Evolutionary conservation across 2,113 vertebrate genomes (phyloP).

Genomic region (Microcebus griseorufus): DNA sequence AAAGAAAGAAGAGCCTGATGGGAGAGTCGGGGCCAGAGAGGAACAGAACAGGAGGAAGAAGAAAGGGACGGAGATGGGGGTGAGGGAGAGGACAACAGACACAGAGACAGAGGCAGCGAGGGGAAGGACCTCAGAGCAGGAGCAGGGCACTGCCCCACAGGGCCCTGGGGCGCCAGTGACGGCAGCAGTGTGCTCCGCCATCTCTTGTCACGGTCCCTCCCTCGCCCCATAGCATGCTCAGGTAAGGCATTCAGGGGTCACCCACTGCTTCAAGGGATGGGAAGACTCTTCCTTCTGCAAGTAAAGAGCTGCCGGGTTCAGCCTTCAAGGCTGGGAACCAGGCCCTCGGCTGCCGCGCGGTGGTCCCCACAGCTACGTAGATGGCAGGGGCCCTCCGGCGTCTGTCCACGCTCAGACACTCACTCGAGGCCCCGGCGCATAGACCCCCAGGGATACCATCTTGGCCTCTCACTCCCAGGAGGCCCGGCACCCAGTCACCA

Average conservation of each 20-base stretch:
- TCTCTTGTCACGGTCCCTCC: not conserved
- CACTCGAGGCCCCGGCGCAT: not conserved
- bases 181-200: fast-evolving
- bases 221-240: not conserved
- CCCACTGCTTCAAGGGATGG: not conserved
- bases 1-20: not conserved
- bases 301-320: not conserved
- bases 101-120: not conserved
- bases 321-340: not conserved
- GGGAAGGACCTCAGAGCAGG: not conserved
- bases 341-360: not conserved
- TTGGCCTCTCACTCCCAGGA: not conserved
- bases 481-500: not conserved
- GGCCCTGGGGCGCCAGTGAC: not conserved
- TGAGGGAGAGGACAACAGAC: no score
- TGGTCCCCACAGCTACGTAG: not conserved
- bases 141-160: no score
- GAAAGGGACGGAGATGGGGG: not conserved
- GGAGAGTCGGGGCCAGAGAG: not conserved
- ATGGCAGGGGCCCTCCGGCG: not conserved
- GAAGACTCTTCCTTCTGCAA: not conserved
- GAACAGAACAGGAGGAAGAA: not conserved
- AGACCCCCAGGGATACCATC: no score
- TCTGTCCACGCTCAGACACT: not conserved
- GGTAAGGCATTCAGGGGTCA: not conserved